Evolutionary conservation across 2,888 invertebrate species (phyloP), one percentile per base, ranked within the genome.

Genomic region (Smittia sp.): DNA sequence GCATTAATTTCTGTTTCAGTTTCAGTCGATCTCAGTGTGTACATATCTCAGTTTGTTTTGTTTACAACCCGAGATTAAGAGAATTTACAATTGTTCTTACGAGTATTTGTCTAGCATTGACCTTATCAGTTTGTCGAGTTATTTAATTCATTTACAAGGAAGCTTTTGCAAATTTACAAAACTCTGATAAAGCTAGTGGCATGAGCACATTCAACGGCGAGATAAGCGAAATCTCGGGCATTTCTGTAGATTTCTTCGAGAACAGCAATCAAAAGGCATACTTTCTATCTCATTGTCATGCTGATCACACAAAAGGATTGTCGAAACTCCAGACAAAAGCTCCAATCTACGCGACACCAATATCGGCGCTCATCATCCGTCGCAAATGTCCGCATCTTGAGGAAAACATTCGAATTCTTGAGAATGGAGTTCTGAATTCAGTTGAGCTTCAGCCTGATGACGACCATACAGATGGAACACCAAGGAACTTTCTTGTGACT

Each of bases 191-290:
- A n/a, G 25, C 25, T 63, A n/a, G 18, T 25, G n/a, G 9, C 46
- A 72, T 72, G 72, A 72, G 72, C 18, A 62, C 58, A 1, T 72
- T 72, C 9, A 38, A 58, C n/a, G 72, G 72, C 13, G 62, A 62
- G 32, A 39, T 72, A 0, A 6, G 11, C 1, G 58, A 58, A 32
- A 72, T 72, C 62, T n/a, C 39, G 6, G 20, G 20, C 7, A 72
- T 72, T 2, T 9, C 20, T 3, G 62, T 72, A 0, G 72, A 72
- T 39, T 13, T 39, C 32, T 72, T 72, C 9, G 24, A 58, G 9
- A 39, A 39, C 15, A 18, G 0, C 11, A 11, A 13, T 1, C 15
- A n/a, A 11, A 58, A 58, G 11, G 58, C 20, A 39, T 72, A 62
- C 24, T 72, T 72, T 15, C 15, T 72, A 4, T 72, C 72, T 6